These are phyloP conservation scores for Meteorus sp. DNA, from an alignment of 1,140 invertebrate genomes.

Conservation along the genomic window DNA sequence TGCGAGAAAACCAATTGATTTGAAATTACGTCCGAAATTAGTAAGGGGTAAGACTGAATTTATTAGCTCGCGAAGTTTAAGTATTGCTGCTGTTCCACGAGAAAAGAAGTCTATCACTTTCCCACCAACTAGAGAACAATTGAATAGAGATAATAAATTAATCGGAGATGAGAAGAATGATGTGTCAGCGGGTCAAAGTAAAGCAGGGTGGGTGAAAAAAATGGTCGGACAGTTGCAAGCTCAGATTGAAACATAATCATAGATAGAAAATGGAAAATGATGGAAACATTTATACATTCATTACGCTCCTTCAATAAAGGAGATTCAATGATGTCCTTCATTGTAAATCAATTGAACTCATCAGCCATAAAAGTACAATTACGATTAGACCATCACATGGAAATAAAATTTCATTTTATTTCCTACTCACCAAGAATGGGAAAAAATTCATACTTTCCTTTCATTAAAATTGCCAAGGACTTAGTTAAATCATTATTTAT, in stretches of 20 bases:
- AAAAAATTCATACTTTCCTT: constrained; percentile 3
- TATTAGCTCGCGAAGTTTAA: not conserved
- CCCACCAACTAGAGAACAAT: not conserved
- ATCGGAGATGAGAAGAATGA: constrained; percentile 38
- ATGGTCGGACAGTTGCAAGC: constrained; percentile 55
- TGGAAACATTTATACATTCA: not conserved
- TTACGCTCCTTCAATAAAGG: too few species aligned
- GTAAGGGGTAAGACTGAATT: constrained; percentile 5
- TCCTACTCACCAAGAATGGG: constrained; percentile 5
- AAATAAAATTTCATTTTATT: too few species aligned
- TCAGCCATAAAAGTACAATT: too few species aligned
- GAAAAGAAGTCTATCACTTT: not conserved
- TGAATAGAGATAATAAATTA: not conserved
- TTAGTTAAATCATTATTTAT: too few species aligned
- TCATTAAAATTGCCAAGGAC: not conserved
- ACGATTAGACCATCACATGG: too few species aligned
- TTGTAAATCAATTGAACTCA: too few species aligned
- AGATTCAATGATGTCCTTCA: too few species aligned
- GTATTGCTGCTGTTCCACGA: not conserved
- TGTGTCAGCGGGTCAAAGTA: constrained; percentile 53
- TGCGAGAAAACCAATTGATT: constrained; percentile 44
- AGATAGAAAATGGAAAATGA: too few species aligned
- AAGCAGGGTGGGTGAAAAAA: constrained; percentile 55
- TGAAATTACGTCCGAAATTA: constrained; percentile 32
- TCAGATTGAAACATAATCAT: constrained; percentile 44